Base-by-base conservation (phyloP, 2,113 vertebrate species). In the Dolichallabes microphthalmus region DNA sequence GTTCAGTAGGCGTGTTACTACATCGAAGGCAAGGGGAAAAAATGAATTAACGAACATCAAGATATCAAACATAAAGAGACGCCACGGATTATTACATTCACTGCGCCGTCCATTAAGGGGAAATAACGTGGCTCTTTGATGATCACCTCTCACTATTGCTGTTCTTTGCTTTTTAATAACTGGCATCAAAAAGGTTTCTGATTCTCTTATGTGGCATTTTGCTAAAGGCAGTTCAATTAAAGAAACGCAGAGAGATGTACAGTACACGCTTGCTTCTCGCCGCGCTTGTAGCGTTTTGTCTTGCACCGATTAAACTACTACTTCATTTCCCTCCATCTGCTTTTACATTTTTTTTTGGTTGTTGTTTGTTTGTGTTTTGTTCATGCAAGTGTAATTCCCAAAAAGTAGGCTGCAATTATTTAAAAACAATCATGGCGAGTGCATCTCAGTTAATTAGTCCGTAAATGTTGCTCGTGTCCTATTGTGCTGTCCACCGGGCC, bases 401-500 rank as follows among this genome's bases (percentile, higher is more conserved):
- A 73, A 35, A 85, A 60, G 32, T 74, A 87, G 27, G 87, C 77
- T 87, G 83, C 85, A 87, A 92, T 92, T 86, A 92, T 88, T 89
- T 84, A 88, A 88, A 92, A 83, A 88, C 90, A 87, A 84, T 88
- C 87, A 88, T 90, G 68, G 87, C 53, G 83, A 84, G 73, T 89
- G 87, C 86, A 86, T 90, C 87, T 90, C 84, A 68, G 82, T 89
- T 93, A 93, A 93, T 94, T 92, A 93, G 90, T 92, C 84, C 68
- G 89, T 92, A 92, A 93, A 93, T 92, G 91, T 91, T 91, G 85
- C 89, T 87, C 84, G 83, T 91, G 87, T 88, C 90, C 88, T 90
- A 87, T 90, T 92, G 90, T 92, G 87, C 64, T 88, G 82, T 93
- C 86, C 86, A 80, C 73, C 10, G 87, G 53, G 81, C 89, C 88